Evolutionary conservation across 2,113 vertebrate species (phyloP).

Genomic region (Blennius ocellaris): DNA sequence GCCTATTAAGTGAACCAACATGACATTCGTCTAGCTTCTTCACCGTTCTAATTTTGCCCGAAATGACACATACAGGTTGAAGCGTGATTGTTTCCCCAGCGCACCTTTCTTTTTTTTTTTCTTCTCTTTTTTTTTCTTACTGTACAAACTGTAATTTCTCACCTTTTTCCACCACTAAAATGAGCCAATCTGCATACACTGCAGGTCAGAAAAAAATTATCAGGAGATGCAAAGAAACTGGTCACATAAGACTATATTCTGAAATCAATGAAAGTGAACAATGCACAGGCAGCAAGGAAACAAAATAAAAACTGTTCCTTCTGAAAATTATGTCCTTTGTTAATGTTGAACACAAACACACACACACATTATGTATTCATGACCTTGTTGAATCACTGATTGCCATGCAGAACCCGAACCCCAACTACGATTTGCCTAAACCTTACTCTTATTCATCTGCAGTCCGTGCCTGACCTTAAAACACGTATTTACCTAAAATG

Average conservation of each 20-base stretch:
- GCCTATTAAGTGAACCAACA: conserved; percentile 59
- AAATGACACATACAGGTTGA: conserved; percentile 15
- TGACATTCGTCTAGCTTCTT: conserved; percentile 48
- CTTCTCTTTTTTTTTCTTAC: conserved; percentile 16
- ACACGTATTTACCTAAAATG: too few relatives aligned
- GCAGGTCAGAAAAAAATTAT: conserved; percentile 49
- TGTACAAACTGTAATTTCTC: conserved; percentile 7
- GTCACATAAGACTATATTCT: conserved; percentile 54
- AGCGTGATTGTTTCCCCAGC: background rate
- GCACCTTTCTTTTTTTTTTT: conserved; percentile 10
- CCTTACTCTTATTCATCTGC: background rate
- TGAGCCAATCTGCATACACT: conserved; percentile 32
- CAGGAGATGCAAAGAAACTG: conserved; percentile 27
- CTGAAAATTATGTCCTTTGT: conserved; percentile 32
- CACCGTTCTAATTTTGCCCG: conserved; percentile 41
- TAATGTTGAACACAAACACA: conserved; percentile 16
- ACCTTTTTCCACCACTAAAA: conserved; percentile 33
- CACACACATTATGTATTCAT: background rate
- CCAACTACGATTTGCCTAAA: too few relatives aligned
- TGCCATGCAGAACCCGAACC: too few relatives aligned
- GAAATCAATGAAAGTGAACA: conserved; percentile 53
- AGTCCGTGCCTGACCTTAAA: too few relatives aligned
- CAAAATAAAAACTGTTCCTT: conserved; percentile 32
- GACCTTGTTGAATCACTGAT: too few relatives aligned
- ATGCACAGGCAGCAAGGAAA: conserved; percentile 17